Conservation (phyloP, 2,113 vertebrate species). For the Asarcornis scutulata region DNA sequence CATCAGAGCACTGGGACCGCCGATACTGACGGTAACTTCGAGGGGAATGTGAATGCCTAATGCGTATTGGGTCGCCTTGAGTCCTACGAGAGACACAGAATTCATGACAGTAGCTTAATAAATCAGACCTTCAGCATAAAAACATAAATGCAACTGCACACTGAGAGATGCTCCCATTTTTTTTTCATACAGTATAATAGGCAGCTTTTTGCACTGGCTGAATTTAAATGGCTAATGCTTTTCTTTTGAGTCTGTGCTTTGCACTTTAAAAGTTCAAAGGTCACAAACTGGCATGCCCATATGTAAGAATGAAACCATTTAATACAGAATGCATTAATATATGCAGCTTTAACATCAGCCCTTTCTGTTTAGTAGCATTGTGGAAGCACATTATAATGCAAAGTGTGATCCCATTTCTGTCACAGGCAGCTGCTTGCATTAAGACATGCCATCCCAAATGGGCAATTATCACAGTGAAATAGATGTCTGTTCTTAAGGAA, state of each 20-base stretch:
- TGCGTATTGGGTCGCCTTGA: slow-evolving; percentile 87
- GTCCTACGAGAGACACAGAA: slow-evolving; percentile 76
- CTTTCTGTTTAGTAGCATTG: background rate
- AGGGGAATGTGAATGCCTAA: slow-evolving; percentile 88
- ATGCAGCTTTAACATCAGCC: background rate
- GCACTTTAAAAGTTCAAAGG: background rate
- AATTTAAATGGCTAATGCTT: background rate
- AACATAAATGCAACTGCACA: background rate
- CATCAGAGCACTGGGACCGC: slow-evolving; percentile 88
- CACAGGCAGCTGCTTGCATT: background rate
- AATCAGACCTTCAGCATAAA: background rate
- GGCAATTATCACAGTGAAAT: slow-evolving; percentile 15
- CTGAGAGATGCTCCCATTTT: background rate
- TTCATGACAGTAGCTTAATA: background rate
- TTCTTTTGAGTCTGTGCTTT: background rate
- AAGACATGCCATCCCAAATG: slow-evolving; percentile 6
- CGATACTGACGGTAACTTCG: slow-evolving; percentile 87
- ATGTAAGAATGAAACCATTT: background rate
- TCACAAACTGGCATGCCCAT: background rate
- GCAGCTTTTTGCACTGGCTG: background rate
- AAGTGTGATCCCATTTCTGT: background rate
- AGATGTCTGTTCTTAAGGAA: background rate
- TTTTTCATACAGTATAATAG: background rate
- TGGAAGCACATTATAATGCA: slow-evolving; percentile 23
- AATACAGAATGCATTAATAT: background rate